Evolutionary conservation across 64 coral and sea anemone species (phyloP).

Genomic region (Pocillopora damicornis): DNA sequence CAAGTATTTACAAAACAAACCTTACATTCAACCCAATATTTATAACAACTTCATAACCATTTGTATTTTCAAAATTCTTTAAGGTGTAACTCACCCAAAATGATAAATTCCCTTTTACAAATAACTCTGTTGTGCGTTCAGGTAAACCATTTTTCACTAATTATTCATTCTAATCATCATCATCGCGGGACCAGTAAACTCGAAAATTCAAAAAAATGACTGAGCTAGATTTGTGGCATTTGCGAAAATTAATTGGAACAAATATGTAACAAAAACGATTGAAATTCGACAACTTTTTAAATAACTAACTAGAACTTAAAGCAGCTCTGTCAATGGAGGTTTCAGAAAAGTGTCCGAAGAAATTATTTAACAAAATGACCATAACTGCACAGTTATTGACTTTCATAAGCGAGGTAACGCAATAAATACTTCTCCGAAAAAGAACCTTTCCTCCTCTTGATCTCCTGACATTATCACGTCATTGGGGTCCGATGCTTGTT

Average conservation of each 20-base stretch:
- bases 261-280: too few species aligned
- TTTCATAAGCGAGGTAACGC: constrained; percentile 6
- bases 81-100: background rate
- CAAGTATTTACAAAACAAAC: background rate
- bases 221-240: background rate
- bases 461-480: background rate
- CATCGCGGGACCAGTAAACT: background rate
- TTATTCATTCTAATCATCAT: background rate
- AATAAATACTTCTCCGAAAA: background rate
- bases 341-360: too few species aligned
- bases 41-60: background rate
- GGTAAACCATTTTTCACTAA: background rate
- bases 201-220: background rate
- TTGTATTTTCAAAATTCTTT: background rate
- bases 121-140: background rate
- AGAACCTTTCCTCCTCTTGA: background rate
- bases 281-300: too few species aligned
- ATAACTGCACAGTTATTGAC: background rate
- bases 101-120: background rate
- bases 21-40: background rate
- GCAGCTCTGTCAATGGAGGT: too few species aligned
- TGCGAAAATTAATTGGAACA: too few species aligned
- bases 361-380: too few species aligned
- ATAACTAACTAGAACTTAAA: too few species aligned
- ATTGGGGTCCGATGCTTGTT: constrained; percentile 74